These are phyloP conservation scores for Acomys russatus DNA, from an alignment of 2,797 vertebrate genomes.

Conservation along the genomic window DNA sequence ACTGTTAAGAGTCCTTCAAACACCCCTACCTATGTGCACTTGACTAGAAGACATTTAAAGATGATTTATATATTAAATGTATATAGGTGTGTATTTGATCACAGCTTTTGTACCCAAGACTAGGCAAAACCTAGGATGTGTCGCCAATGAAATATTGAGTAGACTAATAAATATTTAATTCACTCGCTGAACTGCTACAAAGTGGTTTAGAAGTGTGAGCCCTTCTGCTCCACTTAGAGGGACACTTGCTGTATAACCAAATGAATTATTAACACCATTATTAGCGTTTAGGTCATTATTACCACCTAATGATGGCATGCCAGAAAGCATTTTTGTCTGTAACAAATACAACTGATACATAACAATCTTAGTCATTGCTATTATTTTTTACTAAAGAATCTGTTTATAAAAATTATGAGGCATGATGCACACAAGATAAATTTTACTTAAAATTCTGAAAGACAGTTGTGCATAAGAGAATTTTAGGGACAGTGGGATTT, in stretches of 20 bases:
- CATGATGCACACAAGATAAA: conserved; percentile 29
- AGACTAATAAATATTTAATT: conserved; percentile 88
- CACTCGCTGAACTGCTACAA: conserved; percentile 77
- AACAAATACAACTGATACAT: conserved; percentile 39
- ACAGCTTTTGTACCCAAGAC: conserved; percentile 75
- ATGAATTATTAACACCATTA: conserved; percentile 78
- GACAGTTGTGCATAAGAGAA: neutral
- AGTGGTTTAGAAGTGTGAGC: conserved; percentile 78
- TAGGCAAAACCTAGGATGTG: conserved; percentile 82
- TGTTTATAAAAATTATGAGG: conserved; percentile 46
- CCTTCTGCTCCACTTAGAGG: conserved; percentile 75
- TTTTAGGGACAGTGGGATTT: neutral
- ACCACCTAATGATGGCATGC: conserved; percentile 59
- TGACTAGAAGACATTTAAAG: conserved; percentile 53
- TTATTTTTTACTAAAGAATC: conserved; percentile 49
- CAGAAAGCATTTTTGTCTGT: conserved; percentile 47
- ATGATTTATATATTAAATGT: conserved; percentile 73
- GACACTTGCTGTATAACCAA: conserved; percentile 70
- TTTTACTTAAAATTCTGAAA: conserved; percentile 16
- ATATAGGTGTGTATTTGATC: conserved; percentile 62
- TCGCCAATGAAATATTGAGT: conserved; percentile 89
- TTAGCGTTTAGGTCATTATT: conserved; percentile 77
- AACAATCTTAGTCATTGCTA: neutral
- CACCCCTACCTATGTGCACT: neutral
- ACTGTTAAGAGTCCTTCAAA: neutral